A percentile compares a stretch with the other conserved stretches of the same genome.
These are phyloP conservation scores for Herpailurus yagouaroundi DNA, from an alignment of 2,113 vertebrate genomes.

Conservation along the genomic window DNA sequence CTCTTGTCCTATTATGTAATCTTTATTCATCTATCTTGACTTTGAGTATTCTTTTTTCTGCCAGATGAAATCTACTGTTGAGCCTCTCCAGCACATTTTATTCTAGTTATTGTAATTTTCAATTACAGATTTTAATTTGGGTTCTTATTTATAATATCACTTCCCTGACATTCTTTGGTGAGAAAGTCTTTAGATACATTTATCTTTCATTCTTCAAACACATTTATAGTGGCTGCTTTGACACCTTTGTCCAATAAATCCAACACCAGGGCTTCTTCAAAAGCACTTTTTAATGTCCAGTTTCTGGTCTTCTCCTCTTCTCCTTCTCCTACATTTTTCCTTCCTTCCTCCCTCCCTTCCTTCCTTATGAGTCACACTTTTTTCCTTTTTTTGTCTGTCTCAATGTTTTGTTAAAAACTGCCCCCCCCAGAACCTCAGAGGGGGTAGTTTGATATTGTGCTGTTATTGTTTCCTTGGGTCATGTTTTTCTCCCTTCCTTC, in stretches of 20 bases:
- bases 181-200: background rate
- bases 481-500: background rate
- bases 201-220: background rate
- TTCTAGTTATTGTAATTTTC: background rate
- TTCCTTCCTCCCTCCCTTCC: too few relatives aligned
- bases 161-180: background rate
- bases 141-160: background rate
- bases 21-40: background rate
- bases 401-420: background rate
- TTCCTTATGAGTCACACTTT: background rate
- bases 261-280: background rate
- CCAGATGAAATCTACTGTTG: background rate
- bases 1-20: background rate
- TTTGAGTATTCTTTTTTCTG: background rate
- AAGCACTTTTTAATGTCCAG: background rate
- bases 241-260: background rate
- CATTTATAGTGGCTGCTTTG: background rate
- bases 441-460: background rate
- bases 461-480: background rate
- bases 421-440: fast-evolving
- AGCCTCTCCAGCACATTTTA: background rate
- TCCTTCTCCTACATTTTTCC: too few relatives aligned
- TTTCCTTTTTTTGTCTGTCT: background rate
- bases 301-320: background rate
- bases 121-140: background rate